Evolutionary conservation across 1,140 invertebrate genomes (phyloP).

Genomic region (Delia radicum): DNA sequence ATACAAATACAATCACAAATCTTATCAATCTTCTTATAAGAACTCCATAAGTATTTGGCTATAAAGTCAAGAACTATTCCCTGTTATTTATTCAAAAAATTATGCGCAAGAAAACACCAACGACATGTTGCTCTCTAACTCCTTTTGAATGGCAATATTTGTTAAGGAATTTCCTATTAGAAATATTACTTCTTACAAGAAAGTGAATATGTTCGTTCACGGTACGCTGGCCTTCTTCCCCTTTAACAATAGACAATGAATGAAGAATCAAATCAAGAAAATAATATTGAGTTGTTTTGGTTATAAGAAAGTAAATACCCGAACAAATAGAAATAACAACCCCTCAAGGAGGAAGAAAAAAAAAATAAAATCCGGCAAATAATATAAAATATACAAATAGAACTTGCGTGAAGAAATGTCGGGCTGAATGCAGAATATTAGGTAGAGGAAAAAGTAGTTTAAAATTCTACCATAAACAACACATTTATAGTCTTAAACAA

Average conservation of each 20-base stretch:
- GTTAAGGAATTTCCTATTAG: slow-evolving; percentile 16
- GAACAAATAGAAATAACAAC: not conserved
- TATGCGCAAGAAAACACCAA: not conserved
- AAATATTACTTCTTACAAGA: not conserved
- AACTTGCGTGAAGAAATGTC: no score
- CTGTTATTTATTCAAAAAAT: not conserved
- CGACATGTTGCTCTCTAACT: slow-evolving; percentile 6
- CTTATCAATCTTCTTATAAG: not conserved
- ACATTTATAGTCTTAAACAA: no score
- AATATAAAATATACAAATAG: not conserved
- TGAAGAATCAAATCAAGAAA: not conserved
- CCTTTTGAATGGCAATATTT: not conserved
- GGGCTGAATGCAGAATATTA: no score
- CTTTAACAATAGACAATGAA: not conserved
- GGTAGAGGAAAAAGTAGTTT: not conserved
- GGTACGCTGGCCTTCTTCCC: no score
- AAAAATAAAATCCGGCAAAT: not conserved
- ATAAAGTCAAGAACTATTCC: no score
- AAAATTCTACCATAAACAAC: no score
- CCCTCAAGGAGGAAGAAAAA: not conserved
- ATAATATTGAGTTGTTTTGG: not conserved
- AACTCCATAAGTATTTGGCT: not conserved
- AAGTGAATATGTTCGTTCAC: no score
- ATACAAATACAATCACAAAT: not conserved
- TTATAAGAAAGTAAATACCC: not conserved